phyloP scores from a whole-genome alignment of 2,888 invertebrate genomes.

The Cosmopolites sordidus region DNA sequence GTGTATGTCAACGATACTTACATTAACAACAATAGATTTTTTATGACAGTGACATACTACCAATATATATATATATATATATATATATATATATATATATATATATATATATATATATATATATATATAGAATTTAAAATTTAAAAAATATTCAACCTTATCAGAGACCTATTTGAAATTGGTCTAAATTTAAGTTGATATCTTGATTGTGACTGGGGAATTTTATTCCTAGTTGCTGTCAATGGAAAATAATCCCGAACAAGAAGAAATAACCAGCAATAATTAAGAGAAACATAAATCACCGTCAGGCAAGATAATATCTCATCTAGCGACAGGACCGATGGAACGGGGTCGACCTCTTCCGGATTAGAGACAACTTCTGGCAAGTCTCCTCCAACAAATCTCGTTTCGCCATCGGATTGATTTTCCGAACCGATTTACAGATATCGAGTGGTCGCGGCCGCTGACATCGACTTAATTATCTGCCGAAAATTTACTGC shows the following conservation, averaged over 20 bases:
- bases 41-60: no score
- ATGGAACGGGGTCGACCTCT: not conserved
- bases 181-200: no score
- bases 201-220: no score
- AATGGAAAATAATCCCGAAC: not conserved
- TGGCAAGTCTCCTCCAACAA: conserved; percentile 6
- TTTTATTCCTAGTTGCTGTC: no score
- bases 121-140: no score
- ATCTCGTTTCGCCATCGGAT: conserved; percentile 14
- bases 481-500: conserved; percentile 28
- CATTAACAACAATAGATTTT: no score
- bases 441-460: conserved; percentile 26
- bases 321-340: conserved; percentile 2
- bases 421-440: conserved; percentile 25
- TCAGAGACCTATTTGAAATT: no score
- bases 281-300: conserved; percentile 3
- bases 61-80: no score
- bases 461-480: conserved; percentile 28
- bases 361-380: conserved; percentile 5
- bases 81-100: no score
- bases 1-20: no score
- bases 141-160: no score
- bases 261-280: conserved; percentile 2
- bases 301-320: not conserved
- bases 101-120: no score